phyloP scores from a whole-genome alignment of 1,140 invertebrate species.

The Scaptomyza montana region DNA sequence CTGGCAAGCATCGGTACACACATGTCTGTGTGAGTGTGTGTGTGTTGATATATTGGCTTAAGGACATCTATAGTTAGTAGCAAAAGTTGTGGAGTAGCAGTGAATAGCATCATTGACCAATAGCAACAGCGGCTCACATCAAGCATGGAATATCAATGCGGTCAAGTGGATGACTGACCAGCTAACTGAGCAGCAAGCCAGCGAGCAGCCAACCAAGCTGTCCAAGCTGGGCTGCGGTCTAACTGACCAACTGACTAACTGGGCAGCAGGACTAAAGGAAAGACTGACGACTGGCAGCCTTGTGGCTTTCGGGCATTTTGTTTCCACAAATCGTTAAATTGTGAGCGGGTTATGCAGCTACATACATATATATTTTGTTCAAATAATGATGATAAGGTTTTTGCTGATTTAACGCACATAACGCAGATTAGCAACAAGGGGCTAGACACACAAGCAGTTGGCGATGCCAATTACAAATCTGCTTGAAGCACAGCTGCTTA shows the following conservation, averaged over 20 bases:
- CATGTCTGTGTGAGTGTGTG: slow-evolving; percentile 20
- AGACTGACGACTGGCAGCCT: slow-evolving; percentile 27
- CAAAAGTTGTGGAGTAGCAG: slow-evolving; percentile 31
- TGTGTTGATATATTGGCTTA: slow-evolving; percentile 60
- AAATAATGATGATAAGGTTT: slow-evolving; percentile 71
- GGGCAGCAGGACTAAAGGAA: slow-evolving; percentile 26
- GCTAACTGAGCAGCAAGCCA: slow-evolving; percentile 22
- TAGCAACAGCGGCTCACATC: slow-evolving; percentile 69
- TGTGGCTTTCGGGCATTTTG: slow-evolving; percentile 39
- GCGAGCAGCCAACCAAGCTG: not conserved
- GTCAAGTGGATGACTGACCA: slow-evolving; percentile 56
- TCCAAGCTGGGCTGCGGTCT: slow-evolving; percentile 29
- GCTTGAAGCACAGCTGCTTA: slow-evolving; percentile 5
- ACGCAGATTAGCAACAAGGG: slow-evolving; percentile 54
- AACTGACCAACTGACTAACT: slow-evolving; percentile 23
- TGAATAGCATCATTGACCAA: slow-evolving; percentile 71
- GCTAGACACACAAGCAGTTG: not conserved
- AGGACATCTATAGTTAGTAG: slow-evolving; percentile 77
- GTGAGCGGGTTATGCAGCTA: slow-evolving; percentile 39
- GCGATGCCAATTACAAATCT: slow-evolving; percentile 8
- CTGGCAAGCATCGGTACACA: not conserved
- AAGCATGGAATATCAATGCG: slow-evolving; percentile 76
- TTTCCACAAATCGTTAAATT: slow-evolving; percentile 74
- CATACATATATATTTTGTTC: slow-evolving; percentile 53
- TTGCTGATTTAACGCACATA: slow-evolving; percentile 72